Conservation (phyloP, 2,113 vertebrate genomes). For the Toxostoma redivivum region DNA sequence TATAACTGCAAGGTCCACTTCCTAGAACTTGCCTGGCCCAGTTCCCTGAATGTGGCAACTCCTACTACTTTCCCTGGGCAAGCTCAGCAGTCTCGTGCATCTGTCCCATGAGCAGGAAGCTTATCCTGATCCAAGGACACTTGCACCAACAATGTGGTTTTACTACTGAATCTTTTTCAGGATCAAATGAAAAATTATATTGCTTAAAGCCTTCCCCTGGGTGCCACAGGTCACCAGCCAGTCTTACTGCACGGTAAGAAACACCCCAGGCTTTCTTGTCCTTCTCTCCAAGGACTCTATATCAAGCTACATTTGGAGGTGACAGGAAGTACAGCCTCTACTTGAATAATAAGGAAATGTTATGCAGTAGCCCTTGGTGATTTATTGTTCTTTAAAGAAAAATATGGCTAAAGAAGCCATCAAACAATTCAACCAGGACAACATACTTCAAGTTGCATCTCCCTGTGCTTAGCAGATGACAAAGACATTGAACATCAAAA, state of each 20-base stretch:
- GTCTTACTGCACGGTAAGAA: not conserved
- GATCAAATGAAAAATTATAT: not conserved
- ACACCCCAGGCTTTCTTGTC: not conserved
- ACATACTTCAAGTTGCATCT: not conserved
- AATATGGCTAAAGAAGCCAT: not conserved
- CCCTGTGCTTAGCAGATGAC: slow-evolving; percentile 6
- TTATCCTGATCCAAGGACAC: not conserved
- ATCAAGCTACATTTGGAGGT: not conserved
- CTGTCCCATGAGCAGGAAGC: not conserved
- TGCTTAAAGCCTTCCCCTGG: not conserved
- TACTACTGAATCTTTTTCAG: not conserved
- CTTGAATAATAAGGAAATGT: not conserved
- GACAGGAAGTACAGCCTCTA: not conserved
- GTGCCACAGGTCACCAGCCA: not conserved
- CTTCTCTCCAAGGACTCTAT: not conserved
- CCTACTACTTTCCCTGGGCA: not conserved
- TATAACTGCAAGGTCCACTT: not conserved
- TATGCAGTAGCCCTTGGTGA: not conserved
- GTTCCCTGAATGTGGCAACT: not conserved
- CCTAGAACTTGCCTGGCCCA: not conserved
- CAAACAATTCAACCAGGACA: not conserved
- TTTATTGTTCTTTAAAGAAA: not conserved
- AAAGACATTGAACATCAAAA: not conserved
- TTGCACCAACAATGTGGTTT: not conserved
- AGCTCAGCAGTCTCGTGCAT: accelerated